These are phyloP conservation scores for Liparis tanakae DNA, from an alignment of 2,797 vertebrate genomes.

Conservation along the genomic window DNA sequence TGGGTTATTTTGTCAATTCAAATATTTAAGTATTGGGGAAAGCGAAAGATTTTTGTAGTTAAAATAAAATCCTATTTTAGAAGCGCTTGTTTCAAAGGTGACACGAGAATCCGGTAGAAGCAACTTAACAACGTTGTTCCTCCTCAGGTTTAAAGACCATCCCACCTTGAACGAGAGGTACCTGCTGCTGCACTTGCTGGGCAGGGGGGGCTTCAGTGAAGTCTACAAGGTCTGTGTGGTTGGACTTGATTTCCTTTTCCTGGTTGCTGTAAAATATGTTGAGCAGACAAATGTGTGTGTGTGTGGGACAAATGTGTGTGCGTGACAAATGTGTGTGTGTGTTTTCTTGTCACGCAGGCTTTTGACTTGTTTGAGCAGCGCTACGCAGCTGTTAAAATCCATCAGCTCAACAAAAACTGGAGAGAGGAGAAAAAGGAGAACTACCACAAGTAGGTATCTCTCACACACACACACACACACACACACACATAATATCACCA, in stretches of 20 bases:
- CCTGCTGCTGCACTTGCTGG: constrained; percentile 97
- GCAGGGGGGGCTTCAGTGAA: constrained; percentile 99
- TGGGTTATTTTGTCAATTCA: too few species aligned
- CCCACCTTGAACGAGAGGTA: constrained; percentile 98
- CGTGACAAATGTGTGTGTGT: neutral
- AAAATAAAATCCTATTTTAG: neutral
- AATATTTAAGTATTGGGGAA: neutral
- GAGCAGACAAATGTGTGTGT: neutral
- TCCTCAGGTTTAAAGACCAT: constrained; percentile 95
- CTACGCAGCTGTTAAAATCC: constrained; percentile 98
- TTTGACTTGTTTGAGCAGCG: constrained; percentile 99
- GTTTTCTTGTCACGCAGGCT: constrained; percentile 81
- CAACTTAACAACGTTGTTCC: neutral
- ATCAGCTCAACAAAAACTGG: constrained; percentile 99
- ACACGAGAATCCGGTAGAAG: neutral
- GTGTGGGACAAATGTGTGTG: neutral
- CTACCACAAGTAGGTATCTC: constrained; percentile 93
- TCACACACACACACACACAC: too few species aligned
- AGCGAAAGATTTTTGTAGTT: neutral
- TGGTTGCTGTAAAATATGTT: neutral
- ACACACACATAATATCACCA: neutral
- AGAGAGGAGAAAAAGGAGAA: constrained; percentile 99
- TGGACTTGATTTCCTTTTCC: too few species aligned
- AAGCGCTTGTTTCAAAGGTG: neutral
- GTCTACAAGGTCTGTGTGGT: constrained; percentile 89